Evolutionary conservation across 2,113 vertebrate genomes (phyloP).

Genomic region (Passerina amoena): DNA sequence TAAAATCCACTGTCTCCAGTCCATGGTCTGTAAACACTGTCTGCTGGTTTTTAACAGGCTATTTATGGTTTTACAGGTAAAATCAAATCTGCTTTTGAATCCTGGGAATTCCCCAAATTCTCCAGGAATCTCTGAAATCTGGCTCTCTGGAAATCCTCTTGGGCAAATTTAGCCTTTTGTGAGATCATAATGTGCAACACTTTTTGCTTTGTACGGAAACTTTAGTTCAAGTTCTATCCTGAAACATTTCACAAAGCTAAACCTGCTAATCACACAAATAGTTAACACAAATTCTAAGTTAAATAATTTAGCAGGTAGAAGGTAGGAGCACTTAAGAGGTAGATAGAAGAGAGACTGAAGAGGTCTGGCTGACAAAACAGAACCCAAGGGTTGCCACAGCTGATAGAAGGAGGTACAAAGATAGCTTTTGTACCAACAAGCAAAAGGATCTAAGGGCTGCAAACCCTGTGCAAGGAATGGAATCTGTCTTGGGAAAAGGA

Average conservation of each 20-base stretch:
- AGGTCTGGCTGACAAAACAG: not conserved
- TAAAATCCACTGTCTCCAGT: not conserved
- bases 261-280: not conserved
- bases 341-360: not conserved
- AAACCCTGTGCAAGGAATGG: not conserved
- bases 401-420: not conserved
- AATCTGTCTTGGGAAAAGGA: not conserved
- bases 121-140: not conserved
- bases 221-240: not conserved
- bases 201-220: not conserved
- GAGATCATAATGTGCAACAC: not conserved
- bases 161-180: not conserved
- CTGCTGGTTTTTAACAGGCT: not conserved
- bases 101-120: not conserved
- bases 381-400: not conserved
- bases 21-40: accelerated
- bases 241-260: not conserved
- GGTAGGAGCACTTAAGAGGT: not conserved
- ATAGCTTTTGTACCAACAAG: not conserved
- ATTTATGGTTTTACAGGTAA: not conserved
- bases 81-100: not conserved
- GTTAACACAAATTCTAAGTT: not conserved
- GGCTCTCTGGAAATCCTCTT: not conserved
- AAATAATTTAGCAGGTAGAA: not conserved
- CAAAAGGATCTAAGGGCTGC: not conserved